phyloP scores from a whole-genome alignment of 2,113 vertebrate species.

The Eptesicus fuscus region DNA sequence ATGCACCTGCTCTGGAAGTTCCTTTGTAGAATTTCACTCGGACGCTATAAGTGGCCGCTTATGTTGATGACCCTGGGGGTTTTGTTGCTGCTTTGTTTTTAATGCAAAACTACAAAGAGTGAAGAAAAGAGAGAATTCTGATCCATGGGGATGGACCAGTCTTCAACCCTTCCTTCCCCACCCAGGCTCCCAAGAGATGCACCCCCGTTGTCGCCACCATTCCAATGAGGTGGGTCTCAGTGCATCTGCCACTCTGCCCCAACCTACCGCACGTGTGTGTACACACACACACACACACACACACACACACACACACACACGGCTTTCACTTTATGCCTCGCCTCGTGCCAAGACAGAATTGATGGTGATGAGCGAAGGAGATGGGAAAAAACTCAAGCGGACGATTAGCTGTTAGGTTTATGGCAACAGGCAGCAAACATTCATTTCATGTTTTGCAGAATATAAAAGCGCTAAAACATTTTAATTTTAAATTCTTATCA shows the following conservation, averaged over 20 bases:
- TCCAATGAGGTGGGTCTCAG: not conserved
- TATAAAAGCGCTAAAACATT: constrained; percentile 84
- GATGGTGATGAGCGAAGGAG: constrained; percentile 37
- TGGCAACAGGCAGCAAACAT: constrained; percentile 81
- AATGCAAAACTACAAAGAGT: not conserved
- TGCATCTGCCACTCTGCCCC: not conserved
- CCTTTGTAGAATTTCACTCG: not conserved
- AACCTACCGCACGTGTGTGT: fast-evolving
- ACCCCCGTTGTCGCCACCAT: not conserved
- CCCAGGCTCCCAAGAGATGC: not conserved
- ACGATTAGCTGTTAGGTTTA: constrained; percentile 78
- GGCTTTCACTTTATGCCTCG: not conserved
- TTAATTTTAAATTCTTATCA: constrained; percentile 89
- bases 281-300: not conserved
- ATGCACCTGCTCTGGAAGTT: not conserved
- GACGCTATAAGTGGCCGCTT: not conserved
- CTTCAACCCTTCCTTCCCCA: not conserved
- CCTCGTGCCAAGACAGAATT: constrained; percentile 53
- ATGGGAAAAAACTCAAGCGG: constrained; percentile 59
- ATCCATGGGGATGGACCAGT: not conserved
- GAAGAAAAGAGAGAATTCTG: not conserved
- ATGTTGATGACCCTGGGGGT: not conserved
- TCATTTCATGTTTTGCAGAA: constrained; percentile 78
- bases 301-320: fast-evolving
- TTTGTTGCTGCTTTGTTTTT: not conserved